Conservation (phyloP, 2,888 invertebrate species). For the Diaphora mendica region DNA sequence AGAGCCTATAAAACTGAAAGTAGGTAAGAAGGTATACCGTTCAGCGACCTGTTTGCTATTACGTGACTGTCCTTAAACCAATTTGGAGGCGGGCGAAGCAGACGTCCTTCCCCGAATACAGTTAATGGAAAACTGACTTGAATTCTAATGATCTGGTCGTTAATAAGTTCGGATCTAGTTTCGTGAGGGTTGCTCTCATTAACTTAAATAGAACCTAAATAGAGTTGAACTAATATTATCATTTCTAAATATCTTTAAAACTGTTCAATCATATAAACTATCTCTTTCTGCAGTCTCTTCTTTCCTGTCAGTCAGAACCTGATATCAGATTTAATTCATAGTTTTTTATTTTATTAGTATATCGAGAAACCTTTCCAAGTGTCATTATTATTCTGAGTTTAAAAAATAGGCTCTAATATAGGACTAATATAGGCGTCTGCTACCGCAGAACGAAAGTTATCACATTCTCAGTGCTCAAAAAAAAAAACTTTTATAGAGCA, state of each 20-base stretch:
- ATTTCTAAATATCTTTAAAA: too few species aligned
- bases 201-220: background rate
- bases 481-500: background rate
- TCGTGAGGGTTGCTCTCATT: background rate
- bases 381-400: background rate
- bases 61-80: constrained; percentile 39
- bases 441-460: background rate
- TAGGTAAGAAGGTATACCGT: background rate
- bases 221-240: background rate
- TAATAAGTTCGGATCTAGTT: constrained; percentile 25
- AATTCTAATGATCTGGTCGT: constrained; percentile 39
- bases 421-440: background rate
- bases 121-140: constrained; percentile 42
- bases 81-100: constrained; percentile 37
- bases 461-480: background rate
- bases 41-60: constrained; percentile 32
- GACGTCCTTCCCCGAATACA: constrained; percentile 35
- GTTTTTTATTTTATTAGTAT: background rate
- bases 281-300: too few species aligned
- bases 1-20: background rate
- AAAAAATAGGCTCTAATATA: background rate
- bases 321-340: too few species aligned
- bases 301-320: too few species aligned
- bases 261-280: too few species aligned
- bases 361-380: background rate